Conservation (phyloP, 2,888 invertebrate species). For the Meghimatium bilineatum region DNA sequence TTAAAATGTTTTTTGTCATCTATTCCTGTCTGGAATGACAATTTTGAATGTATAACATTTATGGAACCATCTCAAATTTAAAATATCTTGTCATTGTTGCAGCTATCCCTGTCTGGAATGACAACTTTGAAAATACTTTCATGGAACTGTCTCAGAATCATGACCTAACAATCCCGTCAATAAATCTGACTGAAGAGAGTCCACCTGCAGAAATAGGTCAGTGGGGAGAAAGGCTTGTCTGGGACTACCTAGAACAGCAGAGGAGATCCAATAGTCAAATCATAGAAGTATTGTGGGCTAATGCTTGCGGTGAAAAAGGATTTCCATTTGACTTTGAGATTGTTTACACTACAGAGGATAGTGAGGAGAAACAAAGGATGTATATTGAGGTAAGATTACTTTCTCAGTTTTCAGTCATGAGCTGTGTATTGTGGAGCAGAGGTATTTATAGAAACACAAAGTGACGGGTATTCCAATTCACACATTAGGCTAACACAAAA, state of each 20-base stretch:
- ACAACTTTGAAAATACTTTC: constrained; percentile 29
- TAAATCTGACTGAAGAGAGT: not conserved
- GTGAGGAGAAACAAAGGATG: constrained; percentile 43
- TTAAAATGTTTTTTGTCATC: constrained; percentile 20
- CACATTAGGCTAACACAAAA: no score
- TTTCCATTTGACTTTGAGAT: constrained; percentile 73
- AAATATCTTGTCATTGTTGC: not conserved
- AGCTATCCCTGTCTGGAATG: constrained; percentile 42
- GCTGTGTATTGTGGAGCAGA: no score
- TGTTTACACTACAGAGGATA: constrained; percentile 52
- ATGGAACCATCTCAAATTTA: constrained; percentile 33
- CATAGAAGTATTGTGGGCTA: constrained; percentile 64
- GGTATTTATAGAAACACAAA: no score
- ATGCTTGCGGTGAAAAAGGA: constrained; percentile 62
- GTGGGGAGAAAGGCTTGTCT: constrained; percentile 73
- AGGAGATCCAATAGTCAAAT: constrained; percentile 56
- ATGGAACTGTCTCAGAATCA: constrained; percentile 26
- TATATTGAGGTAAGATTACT: constrained; percentile 54
- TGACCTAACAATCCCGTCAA: constrained; percentile 7
- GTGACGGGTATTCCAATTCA: no score
- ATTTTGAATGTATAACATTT: constrained; percentile 26
- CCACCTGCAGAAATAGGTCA: constrained; percentile 60
- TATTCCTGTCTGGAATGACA: constrained; percentile 39
- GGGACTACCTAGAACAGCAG: constrained; percentile 65
- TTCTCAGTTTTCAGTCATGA: not conserved